A percentile compares a stretch with the other conserved stretches of the same genome.
Evolutionary conservation across 2,797 vertebrate species (phyloP).

Genomic region (Macropus fuliginosus): DNA sequence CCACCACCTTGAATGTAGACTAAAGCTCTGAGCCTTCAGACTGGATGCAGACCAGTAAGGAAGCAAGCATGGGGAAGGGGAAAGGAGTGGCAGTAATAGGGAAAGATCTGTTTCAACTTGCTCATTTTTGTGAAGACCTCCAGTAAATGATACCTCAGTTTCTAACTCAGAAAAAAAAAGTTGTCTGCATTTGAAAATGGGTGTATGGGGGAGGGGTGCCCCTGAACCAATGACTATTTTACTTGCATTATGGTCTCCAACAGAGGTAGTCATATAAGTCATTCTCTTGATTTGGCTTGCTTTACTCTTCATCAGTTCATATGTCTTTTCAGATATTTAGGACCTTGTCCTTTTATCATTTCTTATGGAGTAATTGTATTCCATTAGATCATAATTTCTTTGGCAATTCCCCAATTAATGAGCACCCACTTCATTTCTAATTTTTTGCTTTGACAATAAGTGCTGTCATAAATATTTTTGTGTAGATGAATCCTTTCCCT

Average conservation of each 20-base stretch:
- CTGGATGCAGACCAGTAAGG: not conserved
- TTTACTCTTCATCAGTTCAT: not conserved
- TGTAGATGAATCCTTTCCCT: not conserved
- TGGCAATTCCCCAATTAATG: not conserved
- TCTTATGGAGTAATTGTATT: not conserved
- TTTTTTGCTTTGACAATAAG: not conserved
- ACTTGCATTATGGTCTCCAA: too few species aligned
- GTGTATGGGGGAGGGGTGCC: too few species aligned
- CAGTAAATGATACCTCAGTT: too few species aligned
- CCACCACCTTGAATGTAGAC: not conserved
- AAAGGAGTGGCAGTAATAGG: too few species aligned
- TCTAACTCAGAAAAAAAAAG: too few species aligned
- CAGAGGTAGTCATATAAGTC: not conserved
- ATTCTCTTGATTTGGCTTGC: not conserved
- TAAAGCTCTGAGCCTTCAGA: not conserved
- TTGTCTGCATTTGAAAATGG: too few species aligned
- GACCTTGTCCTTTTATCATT: too few species aligned
- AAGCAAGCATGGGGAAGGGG: not conserved
- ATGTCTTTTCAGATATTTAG: too few species aligned
- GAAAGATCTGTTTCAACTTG: too few species aligned
- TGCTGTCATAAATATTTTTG: not conserved
- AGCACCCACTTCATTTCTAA: not conserved
- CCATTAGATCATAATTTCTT: not conserved
- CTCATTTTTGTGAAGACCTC: too few species aligned
- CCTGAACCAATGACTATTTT: too few species aligned